Base-by-base conservation (phyloP, 2,113 vertebrate genomes). In the Ptychochromis oligacanthus region DNA sequence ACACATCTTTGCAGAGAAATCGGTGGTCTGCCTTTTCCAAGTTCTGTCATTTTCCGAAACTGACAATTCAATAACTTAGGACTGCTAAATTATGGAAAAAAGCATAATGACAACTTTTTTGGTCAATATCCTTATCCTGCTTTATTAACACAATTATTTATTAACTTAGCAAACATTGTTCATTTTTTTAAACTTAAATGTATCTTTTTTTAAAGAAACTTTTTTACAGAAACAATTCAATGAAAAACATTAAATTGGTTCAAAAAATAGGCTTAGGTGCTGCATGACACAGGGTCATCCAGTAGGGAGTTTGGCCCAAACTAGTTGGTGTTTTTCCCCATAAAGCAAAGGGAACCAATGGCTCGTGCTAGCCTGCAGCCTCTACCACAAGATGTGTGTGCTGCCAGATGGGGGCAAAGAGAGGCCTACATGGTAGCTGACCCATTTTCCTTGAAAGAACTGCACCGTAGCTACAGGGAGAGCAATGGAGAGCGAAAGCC, bases 11-110 rank as follows among this genome's bases (percentile, higher is more conserved):
- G 15, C 17, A 13, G 43, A 52, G 26, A 31, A 18, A 31, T 52
- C 13, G 20, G 34, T 4, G 65, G 10, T 52, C 26, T 72, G 43
- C 11, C 17, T 49, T 6, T 70, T 70, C 65, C 46, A 72, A 72
- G 65, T 67, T 67, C 6, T 40, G 40, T 72, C 43, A n/a, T 72
- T 72, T 72, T 72, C 46, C 26, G 20, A 72, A 72, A 72, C 46
- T 52, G 46, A 52, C 17, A 52, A 72, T 52, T 18, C 43, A 52
- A 31, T 72, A 72, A 72, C 0, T 13, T 31, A 31, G 17, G 17
- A 72, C 26, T 31, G 18, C 17, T 34, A 20, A 72, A 52, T 72
- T 72, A 52, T 72, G 46, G 43, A 17, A 54, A 72, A 31, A 72
- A n/a, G 10, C 46, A 72, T 54, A 54, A 31, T 52, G 1, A 52